Percentiles rank a stretch among this genome's conserved stretches.
phyloP scores from a whole-genome alignment of 2,888 invertebrate species.

The Scrobipalpa costella region DNA sequence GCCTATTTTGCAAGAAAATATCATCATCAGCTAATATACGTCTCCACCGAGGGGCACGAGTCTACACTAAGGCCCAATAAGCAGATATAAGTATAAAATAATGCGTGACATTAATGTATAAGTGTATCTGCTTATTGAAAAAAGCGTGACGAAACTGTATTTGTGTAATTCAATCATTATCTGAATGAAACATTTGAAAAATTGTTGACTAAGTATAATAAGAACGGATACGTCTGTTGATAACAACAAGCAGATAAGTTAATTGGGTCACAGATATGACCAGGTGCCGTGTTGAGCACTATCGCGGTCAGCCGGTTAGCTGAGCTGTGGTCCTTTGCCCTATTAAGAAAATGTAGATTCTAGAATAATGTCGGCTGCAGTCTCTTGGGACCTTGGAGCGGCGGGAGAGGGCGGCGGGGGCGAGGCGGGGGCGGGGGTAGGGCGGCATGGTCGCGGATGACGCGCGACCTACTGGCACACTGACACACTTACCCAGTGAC shows the following conservation, averaged over 20 bases:
- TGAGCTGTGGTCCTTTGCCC: constrained; percentile 17
- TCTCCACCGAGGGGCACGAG: too few relatives aligned
- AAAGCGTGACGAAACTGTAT: too few relatives aligned
- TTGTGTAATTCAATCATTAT: too few relatives aligned
- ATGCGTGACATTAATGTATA: too few relatives aligned
- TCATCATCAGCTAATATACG: too few relatives aligned
- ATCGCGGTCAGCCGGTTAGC: constrained; percentile 15
- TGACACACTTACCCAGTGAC: constrained; percentile 81
- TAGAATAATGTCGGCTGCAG: constrained; percentile 63
- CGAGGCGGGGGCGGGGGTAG: constrained; percentile 44
- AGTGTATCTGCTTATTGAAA: too few relatives aligned
- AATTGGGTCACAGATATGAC: constrained; percentile 13
- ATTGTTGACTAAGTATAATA: neutral
- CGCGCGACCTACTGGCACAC: constrained; percentile 80
- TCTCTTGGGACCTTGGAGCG: constrained; percentile 68
- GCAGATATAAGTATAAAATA: too few relatives aligned
- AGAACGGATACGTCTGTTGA: neutral
- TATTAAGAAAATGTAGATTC: constrained; percentile 50
- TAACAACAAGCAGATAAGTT: constrained; percentile 14
- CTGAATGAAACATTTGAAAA: neutral
- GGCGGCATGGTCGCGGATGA: constrained; percentile 73
- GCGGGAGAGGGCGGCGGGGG: constrained; percentile 52
- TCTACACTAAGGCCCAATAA: too few relatives aligned
- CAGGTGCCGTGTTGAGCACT: neutral
- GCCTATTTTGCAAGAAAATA: too few relatives aligned